Percentiles rank a stretch among this genome's conserved stretches.
These are phyloP conservation scores for Hyaena hyaena DNA, from an alignment of 2,113 vertebrate genomes.

Conservation along the genomic window DNA sequence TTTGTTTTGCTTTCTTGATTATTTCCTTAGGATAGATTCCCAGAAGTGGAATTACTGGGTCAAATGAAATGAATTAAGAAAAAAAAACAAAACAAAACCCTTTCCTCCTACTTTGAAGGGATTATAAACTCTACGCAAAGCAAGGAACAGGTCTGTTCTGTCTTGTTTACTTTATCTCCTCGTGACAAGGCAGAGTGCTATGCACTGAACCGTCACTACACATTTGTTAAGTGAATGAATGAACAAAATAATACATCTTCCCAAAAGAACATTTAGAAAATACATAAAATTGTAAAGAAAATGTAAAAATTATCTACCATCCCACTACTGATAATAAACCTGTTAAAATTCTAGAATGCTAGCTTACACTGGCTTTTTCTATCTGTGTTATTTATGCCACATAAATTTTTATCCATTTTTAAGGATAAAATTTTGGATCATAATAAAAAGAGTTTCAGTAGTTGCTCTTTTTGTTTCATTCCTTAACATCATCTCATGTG, in stretches of 20 bases:
- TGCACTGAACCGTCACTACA: not conserved
- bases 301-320: not conserved
- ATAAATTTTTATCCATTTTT: not conserved
- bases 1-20: constrained; percentile 46
- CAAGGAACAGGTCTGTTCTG: not conserved
- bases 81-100: not conserved
- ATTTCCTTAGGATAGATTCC: constrained; percentile 3
- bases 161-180: not conserved
- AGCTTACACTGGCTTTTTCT: not conserved
- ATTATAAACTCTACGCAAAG: not conserved
- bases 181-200: not conserved
- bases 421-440: constrained; percentile 9
- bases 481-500: not conserved
- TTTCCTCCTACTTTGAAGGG: constrained; percentile 11
- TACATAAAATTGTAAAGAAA: not conserved
- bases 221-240: constrained; percentile 7
- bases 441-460: not conserved
- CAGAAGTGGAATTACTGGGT: constrained; percentile 16
- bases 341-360: not conserved
- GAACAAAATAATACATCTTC: not conserved
- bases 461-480: not conserved
- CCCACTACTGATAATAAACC: not conserved
- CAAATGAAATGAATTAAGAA: constrained; percentile 10
- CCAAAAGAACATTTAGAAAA: not conserved
- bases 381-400: not conserved